Percentiles rank a stretch among this genome's conserved stretches.
phyloP scores from a whole-genome alignment of 2,797 vertebrate species.

The Parauchenoglanis punctatus region DNA sequence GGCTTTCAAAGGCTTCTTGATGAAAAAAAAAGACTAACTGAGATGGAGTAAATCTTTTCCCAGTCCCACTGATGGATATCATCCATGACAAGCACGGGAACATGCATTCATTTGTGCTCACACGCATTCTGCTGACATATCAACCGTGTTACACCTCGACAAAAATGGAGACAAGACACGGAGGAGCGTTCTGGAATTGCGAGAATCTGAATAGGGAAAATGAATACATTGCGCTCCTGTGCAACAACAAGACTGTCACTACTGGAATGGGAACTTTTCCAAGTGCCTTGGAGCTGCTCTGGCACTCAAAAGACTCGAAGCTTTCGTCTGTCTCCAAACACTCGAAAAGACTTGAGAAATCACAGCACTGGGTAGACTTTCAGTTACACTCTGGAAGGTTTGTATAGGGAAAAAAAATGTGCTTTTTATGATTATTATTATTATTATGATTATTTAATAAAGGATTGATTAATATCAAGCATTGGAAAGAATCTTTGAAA shows the following conservation, averaged over 20 bases:
- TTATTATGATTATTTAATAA: slow-evolving; percentile 96
- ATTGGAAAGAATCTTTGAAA: not conserved
- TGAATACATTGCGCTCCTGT: not conserved
- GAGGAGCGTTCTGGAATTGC: not conserved
- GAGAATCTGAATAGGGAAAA: not conserved
- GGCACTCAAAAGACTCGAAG: slow-evolving; percentile 74
- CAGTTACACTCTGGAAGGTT: slow-evolving; percentile 83
- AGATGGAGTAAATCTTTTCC: slow-evolving; percentile 47
- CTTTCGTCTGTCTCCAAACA: slow-evolving; percentile 72
- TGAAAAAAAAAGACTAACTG: slow-evolving; percentile 6
- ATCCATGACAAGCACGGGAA: slow-evolving; percentile 34
- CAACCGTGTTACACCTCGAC: slow-evolving; percentile 34
- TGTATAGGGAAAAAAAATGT: slow-evolving; percentile 78
- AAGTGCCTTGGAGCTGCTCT: slow-evolving; percentile 94
- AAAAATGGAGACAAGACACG: slow-evolving; percentile 39
- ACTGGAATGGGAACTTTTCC: slow-evolving; percentile 79
- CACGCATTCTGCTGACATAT: slow-evolving; percentile 36
- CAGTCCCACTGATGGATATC: slow-evolving; percentile 32
- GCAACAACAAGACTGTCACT: slow-evolving; percentile 60
- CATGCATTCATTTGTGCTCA: slow-evolving; percentile 30
- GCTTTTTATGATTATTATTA: slow-evolving; percentile 84
- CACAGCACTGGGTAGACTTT: slow-evolving; percentile 74
- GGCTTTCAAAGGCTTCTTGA: slow-evolving; percentile 34
- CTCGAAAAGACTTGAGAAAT: slow-evolving; percentile 47
- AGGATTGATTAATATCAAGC: slow-evolving; percentile 79